These are phyloP conservation scores for Dinoponera quadriceps DNA, from an alignment of 1,140 invertebrate genomes.

Conservation along the genomic window DNA sequence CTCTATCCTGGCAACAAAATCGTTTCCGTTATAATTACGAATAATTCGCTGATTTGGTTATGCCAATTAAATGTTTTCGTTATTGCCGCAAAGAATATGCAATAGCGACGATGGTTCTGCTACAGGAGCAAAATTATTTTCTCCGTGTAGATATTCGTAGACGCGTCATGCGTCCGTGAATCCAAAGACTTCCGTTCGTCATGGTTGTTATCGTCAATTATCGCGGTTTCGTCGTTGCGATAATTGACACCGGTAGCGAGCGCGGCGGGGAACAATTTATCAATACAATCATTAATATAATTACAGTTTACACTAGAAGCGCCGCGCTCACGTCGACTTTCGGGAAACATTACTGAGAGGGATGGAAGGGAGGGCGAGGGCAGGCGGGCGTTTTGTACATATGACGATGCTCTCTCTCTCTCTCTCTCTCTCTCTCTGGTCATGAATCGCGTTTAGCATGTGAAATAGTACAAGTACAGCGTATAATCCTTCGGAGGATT, in stretches of 20 bases:
- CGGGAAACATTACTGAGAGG: constrained; percentile 19
- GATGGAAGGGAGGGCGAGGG: no score
- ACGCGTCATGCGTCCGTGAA: not conserved
- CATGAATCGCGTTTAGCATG: constrained; percentile 15
- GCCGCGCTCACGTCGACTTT: not conserved
- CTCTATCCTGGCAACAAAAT: no score
- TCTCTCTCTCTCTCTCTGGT: not conserved
- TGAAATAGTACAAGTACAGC: not conserved
- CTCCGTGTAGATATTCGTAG: not conserved
- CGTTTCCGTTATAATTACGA: no score
- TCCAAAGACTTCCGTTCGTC: constrained; percentile 15
- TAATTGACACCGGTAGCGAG: constrained; percentile 27
- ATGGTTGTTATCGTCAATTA: constrained; percentile 25
- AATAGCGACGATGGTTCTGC: no score
- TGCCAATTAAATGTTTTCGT: no score
- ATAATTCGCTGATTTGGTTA: no score
- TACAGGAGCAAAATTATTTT: no score
- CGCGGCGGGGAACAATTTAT: constrained; percentile 34
- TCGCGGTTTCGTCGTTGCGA: constrained; percentile 14
- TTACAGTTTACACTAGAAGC: constrained; percentile 2
- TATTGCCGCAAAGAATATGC: no score
- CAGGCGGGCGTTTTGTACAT: not conserved
- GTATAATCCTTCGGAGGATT: not conserved
- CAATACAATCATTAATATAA: constrained; percentile 34
- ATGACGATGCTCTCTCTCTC: not conserved